phyloP scores from a whole-genome alignment of 2,797 vertebrate genomes.

The Lepilemur ruficaudatus region DNA sequence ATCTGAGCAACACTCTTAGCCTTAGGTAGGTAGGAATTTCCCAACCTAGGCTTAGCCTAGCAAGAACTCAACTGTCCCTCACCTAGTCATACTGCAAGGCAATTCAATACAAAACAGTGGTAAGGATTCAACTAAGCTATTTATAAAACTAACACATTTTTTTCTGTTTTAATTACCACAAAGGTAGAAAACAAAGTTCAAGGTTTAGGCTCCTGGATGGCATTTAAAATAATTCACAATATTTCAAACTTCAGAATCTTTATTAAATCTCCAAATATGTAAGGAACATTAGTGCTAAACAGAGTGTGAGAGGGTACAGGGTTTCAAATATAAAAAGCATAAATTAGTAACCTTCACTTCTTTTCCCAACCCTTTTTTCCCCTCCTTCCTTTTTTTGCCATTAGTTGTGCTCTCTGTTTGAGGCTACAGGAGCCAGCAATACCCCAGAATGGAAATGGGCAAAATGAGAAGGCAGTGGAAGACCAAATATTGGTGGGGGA shows the following conservation, averaged over 20 bases:
- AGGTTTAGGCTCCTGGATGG: neutral
- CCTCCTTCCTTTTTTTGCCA: neutral
- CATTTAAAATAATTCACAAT: neutral
- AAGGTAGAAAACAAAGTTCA: neutral
- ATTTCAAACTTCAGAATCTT: slow-evolving; percentile 24
- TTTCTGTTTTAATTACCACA: neutral
- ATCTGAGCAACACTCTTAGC: neutral
- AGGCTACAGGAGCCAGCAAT: neutral
- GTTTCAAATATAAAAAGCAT: neutral
- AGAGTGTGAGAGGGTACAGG: neutral
- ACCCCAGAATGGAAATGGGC: neutral
- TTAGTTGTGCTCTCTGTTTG: slow-evolving; percentile 14
- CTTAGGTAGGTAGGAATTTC: neutral
- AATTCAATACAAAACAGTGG: neutral
- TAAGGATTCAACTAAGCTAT: neutral
- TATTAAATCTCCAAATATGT: slow-evolving; percentile 32
- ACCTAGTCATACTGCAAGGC: neutral
- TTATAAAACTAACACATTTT: neutral
- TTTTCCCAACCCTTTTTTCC: neutral
- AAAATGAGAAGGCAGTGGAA: neutral
- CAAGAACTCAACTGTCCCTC: neutral
- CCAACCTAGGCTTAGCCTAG: neutral
- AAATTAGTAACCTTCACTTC: neutral
- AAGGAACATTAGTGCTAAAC: slow-evolving; percentile 4
- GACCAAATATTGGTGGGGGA: neutral